These are phyloP conservation scores for Egretta garzetta DNA, from an alignment of 2,113 vertebrate genomes.

Conservation along the genomic window DNA sequence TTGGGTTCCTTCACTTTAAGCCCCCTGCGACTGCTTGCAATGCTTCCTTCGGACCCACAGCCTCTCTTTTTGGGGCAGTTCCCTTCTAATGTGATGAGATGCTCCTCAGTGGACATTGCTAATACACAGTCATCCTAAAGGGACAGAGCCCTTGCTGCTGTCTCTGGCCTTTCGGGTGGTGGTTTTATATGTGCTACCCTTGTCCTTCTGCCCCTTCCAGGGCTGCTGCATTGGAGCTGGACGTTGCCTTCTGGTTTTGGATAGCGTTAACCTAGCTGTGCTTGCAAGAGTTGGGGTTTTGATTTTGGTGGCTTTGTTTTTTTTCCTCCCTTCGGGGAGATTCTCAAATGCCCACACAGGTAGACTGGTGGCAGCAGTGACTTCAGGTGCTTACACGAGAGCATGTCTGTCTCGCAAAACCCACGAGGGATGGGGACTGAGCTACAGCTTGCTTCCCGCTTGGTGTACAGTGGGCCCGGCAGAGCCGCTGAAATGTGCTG, in stretches of 20 bases:
- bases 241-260: neutral
- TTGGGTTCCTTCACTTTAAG: neutral
- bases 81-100: neutral
- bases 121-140: rapidly evolving
- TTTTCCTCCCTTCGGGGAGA: neutral
- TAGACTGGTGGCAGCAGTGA: neutral
- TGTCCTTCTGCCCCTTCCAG: neutral
- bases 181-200: neutral
- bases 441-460: rapidly evolving
- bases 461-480: neutral
- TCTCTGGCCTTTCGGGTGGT: neutral
- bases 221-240: neutral
- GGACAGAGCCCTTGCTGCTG: neutral
- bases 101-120: neutral
- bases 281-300: neutral
- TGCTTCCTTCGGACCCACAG: neutral
- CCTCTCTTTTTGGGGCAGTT: neutral
- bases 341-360: rapidly evolving
- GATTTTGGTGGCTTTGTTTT: neutral
- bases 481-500: neutral
- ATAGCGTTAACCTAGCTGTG: neutral
- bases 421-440: rapidly evolving
- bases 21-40: neutral
- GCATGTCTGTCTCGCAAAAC: neutral
- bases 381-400: rapidly evolving